Evolutionary conservation across 1,140 invertebrate genomes (phyloP).

Genomic region (Papilio polyxenes): DNA sequence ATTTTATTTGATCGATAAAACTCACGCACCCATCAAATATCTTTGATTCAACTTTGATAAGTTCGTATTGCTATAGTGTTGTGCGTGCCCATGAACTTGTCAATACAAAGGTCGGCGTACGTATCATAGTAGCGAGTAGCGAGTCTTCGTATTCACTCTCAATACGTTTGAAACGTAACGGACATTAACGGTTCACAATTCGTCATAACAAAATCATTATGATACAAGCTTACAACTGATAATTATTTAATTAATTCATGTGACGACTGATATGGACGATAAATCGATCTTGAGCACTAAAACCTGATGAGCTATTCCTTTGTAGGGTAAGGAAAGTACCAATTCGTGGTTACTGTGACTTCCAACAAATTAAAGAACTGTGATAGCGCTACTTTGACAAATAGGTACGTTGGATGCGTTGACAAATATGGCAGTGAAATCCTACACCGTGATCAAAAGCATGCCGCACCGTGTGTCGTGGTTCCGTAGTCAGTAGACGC

Average conservation of each 20-base stretch:
- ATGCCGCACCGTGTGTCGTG: background rate
- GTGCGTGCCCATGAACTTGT: slow-evolving; percentile 28
- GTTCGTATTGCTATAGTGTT: background rate
- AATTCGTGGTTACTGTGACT: background rate
- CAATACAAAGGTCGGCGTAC: slow-evolving; percentile 22
- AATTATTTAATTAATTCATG: too few species aligned
- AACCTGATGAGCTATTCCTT: too few species aligned
- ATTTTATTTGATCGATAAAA: slow-evolving; percentile 7
- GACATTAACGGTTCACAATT: slow-evolving; percentile 18
- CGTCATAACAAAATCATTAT: too few species aligned
- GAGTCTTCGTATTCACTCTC: background rate
- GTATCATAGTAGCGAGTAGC: slow-evolving; percentile 1
- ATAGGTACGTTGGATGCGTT: background rate
- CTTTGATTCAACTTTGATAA: slow-evolving; percentile 1
- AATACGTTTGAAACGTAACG: slow-evolving; percentile 16
- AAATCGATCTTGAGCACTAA: too few species aligned
- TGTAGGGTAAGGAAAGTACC: too few species aligned
- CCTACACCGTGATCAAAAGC: slow-evolving; percentile 13
- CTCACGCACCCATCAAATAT: background rate
- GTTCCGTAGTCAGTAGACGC: background rate
- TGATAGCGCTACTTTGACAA: background rate
- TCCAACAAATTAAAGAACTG: background rate
- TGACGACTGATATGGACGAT: too few species aligned
- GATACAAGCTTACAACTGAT: too few species aligned
- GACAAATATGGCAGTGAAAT: slow-evolving; percentile 23